Conservation (phyloP, 2,113 vertebrate genomes). For the Melospiza melodia region DNA sequence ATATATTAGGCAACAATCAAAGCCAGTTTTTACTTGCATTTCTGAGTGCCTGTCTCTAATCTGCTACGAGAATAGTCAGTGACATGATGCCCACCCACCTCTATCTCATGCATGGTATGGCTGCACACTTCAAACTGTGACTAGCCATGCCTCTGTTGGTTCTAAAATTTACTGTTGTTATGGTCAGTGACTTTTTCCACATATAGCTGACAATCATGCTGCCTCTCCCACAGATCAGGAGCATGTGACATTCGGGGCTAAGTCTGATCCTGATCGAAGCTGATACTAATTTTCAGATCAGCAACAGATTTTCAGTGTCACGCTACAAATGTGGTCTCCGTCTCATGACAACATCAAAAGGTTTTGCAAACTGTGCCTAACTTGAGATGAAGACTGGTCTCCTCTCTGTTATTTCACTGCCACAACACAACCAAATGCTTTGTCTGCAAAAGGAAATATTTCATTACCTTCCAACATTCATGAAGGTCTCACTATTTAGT, state of each 20-base stretch:
- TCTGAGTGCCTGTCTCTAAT: neutral
- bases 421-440: neutral
- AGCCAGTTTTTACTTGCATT: neutral
- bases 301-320: neutral
- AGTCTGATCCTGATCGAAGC: neutral
- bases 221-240: neutral
- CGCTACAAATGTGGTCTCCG: neutral
- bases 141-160: neutral
- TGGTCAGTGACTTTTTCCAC: neutral
- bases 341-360: neutral
- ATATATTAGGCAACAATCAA: neutral
- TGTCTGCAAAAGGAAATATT: neutral
- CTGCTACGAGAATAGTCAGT: neutral
- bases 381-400: neutral
- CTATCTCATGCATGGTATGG: neutral
- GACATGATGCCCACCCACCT: neutral
- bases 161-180: neutral
- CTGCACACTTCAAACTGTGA: neutral
- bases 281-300: neutral
- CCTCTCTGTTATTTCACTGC: neutral
- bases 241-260: neutral
- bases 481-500: neutral
- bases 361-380: neutral
- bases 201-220: neutral
- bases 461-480: neutral